Evolutionary conservation across 2,797 vertebrate species (phyloP), one percentile per base, ranked within the genome.

Genomic region (Betta splendens): DNA sequence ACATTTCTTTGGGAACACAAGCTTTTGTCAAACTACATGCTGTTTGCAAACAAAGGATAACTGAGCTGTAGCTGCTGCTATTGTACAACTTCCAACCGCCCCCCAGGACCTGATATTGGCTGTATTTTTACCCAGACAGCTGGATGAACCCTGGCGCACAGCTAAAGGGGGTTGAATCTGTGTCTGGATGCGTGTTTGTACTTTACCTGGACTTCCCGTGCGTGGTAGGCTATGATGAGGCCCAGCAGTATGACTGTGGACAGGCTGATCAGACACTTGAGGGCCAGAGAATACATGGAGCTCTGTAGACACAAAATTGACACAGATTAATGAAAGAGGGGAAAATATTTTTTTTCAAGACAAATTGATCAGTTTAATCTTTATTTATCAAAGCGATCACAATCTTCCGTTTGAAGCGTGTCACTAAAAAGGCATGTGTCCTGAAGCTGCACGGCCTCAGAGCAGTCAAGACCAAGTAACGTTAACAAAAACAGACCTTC

Each of bases 211-310:
- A 98, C 95, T 84, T 98, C 97, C 49, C 97, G 92, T 0, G 96
- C 98, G 43, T 98, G 97, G 82, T 98, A 98, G 77, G 96, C 96
- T 6, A 98, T 94, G 93, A 98, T 98, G 90, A 99, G 93, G 33
- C 97, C 97, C 88, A 99, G 85, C 60, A 99, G 93, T 81, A 99
- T 98, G 84, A 96, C 83, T 5, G 97, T 98, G 44, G 97, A 99
- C 73, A 98, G 93, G 83, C 95, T 99, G 92, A 99, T 98, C 90
- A 98, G 94, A 94, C 97, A 98, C 93, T 98, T 98, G 89, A 98
- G 84, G 81, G 96, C 95, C 93, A 98, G 80, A 22, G 96, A 98
- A 73, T 96, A 97, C 95, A 96, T 96, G 89, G 96, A 98, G 63
- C 92, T 94, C 95, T 98, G 93, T 26, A 45, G 77, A 79, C 63